Percentiles rank a stretch among this genome's conserved stretches.
phyloP scores from a whole-genome alignment of 1,140 invertebrate genomes.

The Macrobrachium nipponense region DNA sequence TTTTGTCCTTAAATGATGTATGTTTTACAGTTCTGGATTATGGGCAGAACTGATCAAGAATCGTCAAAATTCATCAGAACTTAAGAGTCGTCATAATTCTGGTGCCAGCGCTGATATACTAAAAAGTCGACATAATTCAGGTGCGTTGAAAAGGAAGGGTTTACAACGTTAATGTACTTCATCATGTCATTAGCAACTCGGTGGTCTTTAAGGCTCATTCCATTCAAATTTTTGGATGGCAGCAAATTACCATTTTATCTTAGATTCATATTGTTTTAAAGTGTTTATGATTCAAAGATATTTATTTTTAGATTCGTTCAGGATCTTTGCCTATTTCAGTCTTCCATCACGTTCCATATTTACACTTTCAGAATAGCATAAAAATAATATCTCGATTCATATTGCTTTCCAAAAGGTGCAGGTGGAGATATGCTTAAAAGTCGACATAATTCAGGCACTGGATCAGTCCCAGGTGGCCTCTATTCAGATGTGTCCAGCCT shows the following conservation, averaged over 20 bases:
- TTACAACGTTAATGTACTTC: neutral
- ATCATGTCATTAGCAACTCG: neutral
- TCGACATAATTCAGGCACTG: constrained; percentile 54
- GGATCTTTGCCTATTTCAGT: too few relatives aligned
- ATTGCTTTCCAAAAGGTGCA: constrained; percentile 5
- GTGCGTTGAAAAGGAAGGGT: neutral
- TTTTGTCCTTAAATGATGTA: neutral
- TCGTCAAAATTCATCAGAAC: constrained; percentile 52
- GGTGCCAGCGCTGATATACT: constrained; percentile 38
- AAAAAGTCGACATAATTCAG: constrained; percentile 60
- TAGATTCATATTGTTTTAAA: too few relatives aligned
- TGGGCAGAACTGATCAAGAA: constrained; percentile 54
- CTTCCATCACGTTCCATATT: too few relatives aligned
- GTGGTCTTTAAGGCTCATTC: too few relatives aligned
- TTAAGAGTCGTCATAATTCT: constrained; percentile 51
- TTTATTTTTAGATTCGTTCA: too few relatives aligned
- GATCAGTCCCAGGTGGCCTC: constrained; percentile 68
- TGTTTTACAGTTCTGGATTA: constrained; percentile 30
- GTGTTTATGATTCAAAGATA: too few relatives aligned
- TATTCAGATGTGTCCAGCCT: constrained; percentile 71
- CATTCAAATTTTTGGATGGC: too few relatives aligned
- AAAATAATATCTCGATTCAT: neutral
- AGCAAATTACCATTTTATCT: too few relatives aligned
- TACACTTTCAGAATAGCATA: too few relatives aligned
- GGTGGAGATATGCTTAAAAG: constrained; percentile 55